A percentile compares a stretch with the other conserved stretches of the same genome.
phyloP scores from a whole-genome alignment of 2,888 invertebrate genomes.

The Lottia scabra region DNA sequence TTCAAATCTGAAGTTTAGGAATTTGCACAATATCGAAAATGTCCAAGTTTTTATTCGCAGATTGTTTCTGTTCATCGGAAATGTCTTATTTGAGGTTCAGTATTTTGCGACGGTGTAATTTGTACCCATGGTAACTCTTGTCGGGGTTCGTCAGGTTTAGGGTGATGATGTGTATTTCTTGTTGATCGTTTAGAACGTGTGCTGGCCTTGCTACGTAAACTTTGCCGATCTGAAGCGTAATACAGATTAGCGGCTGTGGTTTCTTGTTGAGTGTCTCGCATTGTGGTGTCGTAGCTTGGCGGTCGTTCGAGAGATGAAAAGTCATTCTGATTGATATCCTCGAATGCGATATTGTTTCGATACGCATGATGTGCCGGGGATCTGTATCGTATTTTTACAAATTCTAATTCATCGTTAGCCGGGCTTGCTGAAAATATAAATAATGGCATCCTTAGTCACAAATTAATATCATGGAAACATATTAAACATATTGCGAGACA shows the following conservation, averaged over 20 bases:
- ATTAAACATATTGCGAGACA: too few relatives aligned
- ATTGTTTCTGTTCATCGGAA: slow-evolving; percentile 33
- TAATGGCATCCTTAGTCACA: too few relatives aligned
- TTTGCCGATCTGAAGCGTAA: slow-evolving; percentile 53
- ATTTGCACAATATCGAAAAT: too few relatives aligned
- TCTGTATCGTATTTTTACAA: slow-evolving; percentile 65
- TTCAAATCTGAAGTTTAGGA: too few relatives aligned
- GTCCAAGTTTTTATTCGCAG: too few relatives aligned
- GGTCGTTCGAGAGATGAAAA: slow-evolving; percentile 48
- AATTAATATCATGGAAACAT: too few relatives aligned
- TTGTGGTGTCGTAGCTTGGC: slow-evolving; percentile 60
- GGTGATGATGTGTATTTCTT: slow-evolving; percentile 6
- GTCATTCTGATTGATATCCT: slow-evolving; percentile 26
- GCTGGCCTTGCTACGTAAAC: slow-evolving; percentile 54
- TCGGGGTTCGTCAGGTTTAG: slow-evolving; percentile 32
- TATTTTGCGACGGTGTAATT: slow-evolving; percentile 52
- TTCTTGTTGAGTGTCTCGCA: slow-evolving; percentile 42
- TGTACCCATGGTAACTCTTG: slow-evolving; percentile 62
- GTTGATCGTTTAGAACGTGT: slow-evolving; percentile 45
- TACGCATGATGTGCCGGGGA: slow-evolving; percentile 34
- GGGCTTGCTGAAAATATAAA: slow-evolving; percentile 55
- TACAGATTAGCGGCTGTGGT: slow-evolving; percentile 37
- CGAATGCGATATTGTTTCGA: slow-evolving; percentile 32
- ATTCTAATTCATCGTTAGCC: slow-evolving; percentile 67
- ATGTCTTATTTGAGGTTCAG: slow-evolving; percentile 38